Evolutionary conservation across 2,888 invertebrate species (phyloP).

Genomic region (Cheilosia variabilis): DNA sequence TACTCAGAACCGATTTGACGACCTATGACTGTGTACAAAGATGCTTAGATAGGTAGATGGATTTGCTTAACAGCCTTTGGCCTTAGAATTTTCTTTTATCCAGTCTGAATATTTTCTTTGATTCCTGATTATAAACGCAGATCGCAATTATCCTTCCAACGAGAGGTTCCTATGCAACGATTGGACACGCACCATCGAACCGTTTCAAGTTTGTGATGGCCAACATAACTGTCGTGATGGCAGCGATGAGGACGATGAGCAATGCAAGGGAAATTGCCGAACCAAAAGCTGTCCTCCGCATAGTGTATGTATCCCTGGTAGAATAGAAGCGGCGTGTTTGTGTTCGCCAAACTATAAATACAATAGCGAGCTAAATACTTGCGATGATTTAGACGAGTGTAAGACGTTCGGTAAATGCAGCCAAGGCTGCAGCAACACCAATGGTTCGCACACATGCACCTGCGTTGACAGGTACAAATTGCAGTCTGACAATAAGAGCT

Average conservation of each 20-base stretch:
- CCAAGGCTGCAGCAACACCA: slow-evolving; percentile 87
- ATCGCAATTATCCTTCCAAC: neutral
- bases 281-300: slow-evolving; percentile 79
- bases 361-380: slow-evolving; percentile 77
- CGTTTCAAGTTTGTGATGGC: slow-evolving; percentile 85
- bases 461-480: slow-evolving; percentile 87
- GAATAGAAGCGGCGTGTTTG: slow-evolving; percentile 85
- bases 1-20: too few relatives aligned
- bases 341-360: slow-evolving; percentile 84
- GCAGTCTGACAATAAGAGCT: slow-evolving; percentile 85
- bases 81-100: too few relatives aligned
- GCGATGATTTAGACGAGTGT: slow-evolving; percentile 88
- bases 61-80: too few relatives aligned
- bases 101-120: too few relatives aligned
- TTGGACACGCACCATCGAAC: slow-evolving; percentile 73
- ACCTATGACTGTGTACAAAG: too few relatives aligned
- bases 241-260: slow-evolving; percentile 86
- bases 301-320: slow-evolving; percentile 84
- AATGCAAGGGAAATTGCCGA: slow-evolving; percentile 76
- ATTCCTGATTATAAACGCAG: too few relatives aligned
- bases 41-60: too few relatives aligned
- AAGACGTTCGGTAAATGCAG: slow-evolving; percentile 87
- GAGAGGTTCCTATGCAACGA: slow-evolving; percentile 83
- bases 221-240: slow-evolving; percentile 86
- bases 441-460: slow-evolving; percentile 86